Conservation (phyloP, 2,797 vertebrate genomes). For the Macropodus opercularis region DNA sequence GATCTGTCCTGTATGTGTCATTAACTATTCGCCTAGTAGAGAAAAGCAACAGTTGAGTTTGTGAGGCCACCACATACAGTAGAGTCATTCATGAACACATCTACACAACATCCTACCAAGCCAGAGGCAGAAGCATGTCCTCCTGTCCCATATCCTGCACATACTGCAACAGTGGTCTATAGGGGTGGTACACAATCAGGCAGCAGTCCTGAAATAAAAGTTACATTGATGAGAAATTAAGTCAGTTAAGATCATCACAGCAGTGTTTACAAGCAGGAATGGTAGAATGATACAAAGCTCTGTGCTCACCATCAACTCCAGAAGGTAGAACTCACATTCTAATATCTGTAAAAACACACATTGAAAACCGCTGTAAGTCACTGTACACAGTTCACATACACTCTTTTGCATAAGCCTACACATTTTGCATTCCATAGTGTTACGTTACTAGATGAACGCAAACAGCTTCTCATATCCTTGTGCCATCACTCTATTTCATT, state of each 20-base stretch:
- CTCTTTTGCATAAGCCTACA: not conserved
- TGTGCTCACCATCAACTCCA: constrained; percentile 96
- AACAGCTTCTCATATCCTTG: not conserved
- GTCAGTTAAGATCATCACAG: not conserved
- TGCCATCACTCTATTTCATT: not conserved
- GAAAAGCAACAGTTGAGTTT: constrained; percentile 23
- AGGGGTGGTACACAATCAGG: constrained; percentile 99
- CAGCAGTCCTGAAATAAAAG: constrained; percentile 91
- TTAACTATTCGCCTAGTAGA: constrained; percentile 96
- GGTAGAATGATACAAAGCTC: no score
- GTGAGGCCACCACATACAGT: not conserved
- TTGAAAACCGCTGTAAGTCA: not conserved
- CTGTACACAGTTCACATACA: not conserved
- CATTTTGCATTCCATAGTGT: no score
- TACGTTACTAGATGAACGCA: not conserved
- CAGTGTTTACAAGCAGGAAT: not conserved
- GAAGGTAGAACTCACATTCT: constrained; percentile 99
- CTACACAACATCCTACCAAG: constrained; percentile 84
- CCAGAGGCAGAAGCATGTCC: constrained; percentile 97
- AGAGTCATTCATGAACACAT: not conserved
- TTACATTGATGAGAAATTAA: not conserved
- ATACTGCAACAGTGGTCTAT: constrained; percentile 96
- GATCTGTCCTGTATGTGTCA: constrained; percentile 98
- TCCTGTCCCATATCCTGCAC: constrained; percentile 99
- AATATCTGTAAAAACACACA: constrained; percentile 86